Percentiles rank a stretch among this genome's conserved stretches.
Evolutionary conservation across 2,888 invertebrate species (phyloP).

Genomic region (Lasioglossum calceatum): DNA sequence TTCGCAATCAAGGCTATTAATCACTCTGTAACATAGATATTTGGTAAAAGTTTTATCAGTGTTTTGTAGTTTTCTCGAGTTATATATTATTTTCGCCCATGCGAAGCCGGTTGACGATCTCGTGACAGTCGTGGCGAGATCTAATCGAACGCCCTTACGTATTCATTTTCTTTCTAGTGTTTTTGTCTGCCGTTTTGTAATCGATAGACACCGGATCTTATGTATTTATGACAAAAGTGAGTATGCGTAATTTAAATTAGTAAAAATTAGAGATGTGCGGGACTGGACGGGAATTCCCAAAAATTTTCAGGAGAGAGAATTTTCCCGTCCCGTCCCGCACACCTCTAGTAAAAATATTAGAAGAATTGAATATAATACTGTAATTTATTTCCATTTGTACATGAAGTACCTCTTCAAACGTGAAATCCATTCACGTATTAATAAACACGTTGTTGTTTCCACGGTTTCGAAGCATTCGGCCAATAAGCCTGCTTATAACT

Average conservation of each 20-base stretch:
- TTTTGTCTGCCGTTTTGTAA: not conserved
- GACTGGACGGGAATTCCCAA: too few relatives aligned
- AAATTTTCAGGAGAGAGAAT: too few relatives aligned
- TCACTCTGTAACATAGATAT: not conserved
- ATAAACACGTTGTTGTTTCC: not conserved
- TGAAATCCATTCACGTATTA: not conserved
- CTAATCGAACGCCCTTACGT: not conserved
- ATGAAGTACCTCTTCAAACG: not conserved
- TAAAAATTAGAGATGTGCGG: too few relatives aligned
- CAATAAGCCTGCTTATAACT: not conserved
- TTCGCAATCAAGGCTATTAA: not conserved
- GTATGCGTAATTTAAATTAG: too few relatives aligned
- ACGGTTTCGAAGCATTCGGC: not conserved
- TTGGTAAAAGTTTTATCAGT: not conserved
- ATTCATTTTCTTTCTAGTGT: not conserved
- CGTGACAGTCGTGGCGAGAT: not conserved
- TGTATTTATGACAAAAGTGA: too few relatives aligned
- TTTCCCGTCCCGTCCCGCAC: too few relatives aligned
- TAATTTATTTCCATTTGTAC: not conserved
- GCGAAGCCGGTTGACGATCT: not conserved
- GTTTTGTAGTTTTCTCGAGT: not conserved
- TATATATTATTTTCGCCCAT: not conserved
- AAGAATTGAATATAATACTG: too few relatives aligned
- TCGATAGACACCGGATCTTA: not conserved
- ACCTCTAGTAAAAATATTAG: too few relatives aligned